Conservation (phyloP, 1,140 invertebrate species). For the Calephelis virginiensis region DNA sequence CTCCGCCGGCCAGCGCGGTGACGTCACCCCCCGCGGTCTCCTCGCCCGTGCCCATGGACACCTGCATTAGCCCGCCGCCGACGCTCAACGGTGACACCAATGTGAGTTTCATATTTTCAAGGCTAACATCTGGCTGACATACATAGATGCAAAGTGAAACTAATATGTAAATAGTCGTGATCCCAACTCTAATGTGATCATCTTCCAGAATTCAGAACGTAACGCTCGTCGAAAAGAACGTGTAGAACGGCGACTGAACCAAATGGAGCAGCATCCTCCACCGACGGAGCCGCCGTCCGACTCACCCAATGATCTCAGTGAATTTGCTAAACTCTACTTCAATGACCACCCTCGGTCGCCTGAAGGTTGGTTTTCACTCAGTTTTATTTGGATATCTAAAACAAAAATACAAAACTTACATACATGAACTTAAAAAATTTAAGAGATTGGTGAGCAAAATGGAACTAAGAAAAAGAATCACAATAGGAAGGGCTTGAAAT, state of each 20-base stretch:
- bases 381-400: not conserved
- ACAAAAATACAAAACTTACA: too few relatives aligned
- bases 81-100: constrained; percentile 55
- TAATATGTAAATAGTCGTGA: not conserved
- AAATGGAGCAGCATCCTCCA: constrained; percentile 75
- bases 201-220: constrained; percentile 66
- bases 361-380: constrained; percentile 78
- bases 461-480: too few relatives aligned
- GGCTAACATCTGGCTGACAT: too few relatives aligned
- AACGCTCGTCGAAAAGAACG: constrained; percentile 88
- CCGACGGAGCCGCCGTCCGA: constrained; percentile 50
- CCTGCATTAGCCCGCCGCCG: constrained; percentile 79
- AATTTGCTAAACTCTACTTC: constrained; percentile 96
- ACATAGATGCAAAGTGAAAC: too few relatives aligned
- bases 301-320: constrained; percentile 87
- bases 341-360: constrained; percentile 92
- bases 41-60: constrained; percentile 49
- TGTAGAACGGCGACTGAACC: constrained; percentile 91
- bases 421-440: too few relatives aligned
- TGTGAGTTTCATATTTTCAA: constrained; percentile 36
- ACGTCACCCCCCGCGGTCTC: constrained; percentile 44
- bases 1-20: constrained; percentile 41
- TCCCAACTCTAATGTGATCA: not conserved
- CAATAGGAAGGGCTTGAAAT: too few relatives aligned
- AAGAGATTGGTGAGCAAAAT: too few relatives aligned